Base-by-base conservation (phyloP, 2,113 vertebrate species). In the Clupea harengus region DNA sequence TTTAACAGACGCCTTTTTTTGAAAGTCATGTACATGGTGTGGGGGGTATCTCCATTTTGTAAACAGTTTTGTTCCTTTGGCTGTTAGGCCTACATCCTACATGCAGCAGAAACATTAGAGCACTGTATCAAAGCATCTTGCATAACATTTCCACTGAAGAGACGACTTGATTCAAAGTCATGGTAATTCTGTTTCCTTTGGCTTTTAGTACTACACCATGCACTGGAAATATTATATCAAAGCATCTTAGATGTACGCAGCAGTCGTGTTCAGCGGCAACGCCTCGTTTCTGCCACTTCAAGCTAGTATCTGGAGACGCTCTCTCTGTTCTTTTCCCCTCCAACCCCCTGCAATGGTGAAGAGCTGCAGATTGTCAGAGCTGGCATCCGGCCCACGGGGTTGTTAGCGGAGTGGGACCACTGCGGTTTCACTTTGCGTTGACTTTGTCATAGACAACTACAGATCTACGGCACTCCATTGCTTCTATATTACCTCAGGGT, bases 401-500 rank as follows among this genome's bases (percentile, higher is more conserved):
- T 78, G 72, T 78, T 78, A 78, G 72, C 28, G 72, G 72, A 32
- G 72, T 78, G 72, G 72, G 72, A 78, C 72, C 72, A 78, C 72
- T 78, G 72, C 72, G 32, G 28, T 78, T 78, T 78, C 72, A 78
- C 72, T 78, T 78, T 78, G 72, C 72, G 72, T 32, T 78, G 60
- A 82, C 81, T 85, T 85, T 82, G 80, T 86, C 85, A 75, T 47
- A 67, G 54, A 25, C 81, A 67, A 72, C 45, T 64, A 86, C 60
- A 83, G 82, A 90, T 87, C 84, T 90, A 89, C 88, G 89, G 72
- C 88, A 86, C 86, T 84, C 86, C 75, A 86, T 83, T 90, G 72
- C 87, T 86, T 93, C 90, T 92, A 91, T 88, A 88, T 92, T 88
- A 92, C 90, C 91, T 91, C 82, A 87, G 82, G 88, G 92, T 85